Conservation (phyloP, 1,140 invertebrate species). For the Himalopsyche phryganea region DNA sequence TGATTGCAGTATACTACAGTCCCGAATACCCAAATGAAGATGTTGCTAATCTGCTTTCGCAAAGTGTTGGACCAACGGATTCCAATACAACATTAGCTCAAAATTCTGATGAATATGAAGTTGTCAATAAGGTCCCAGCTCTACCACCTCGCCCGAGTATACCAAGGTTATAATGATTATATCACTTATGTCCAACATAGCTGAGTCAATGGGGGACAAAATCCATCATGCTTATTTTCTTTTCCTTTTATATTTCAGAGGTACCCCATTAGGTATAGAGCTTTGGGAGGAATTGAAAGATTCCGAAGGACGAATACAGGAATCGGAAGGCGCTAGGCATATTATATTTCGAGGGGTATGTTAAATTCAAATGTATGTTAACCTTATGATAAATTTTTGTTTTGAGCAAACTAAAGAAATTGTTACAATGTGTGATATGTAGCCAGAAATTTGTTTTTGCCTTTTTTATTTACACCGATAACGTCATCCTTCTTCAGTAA, state of each 20-base stretch:
- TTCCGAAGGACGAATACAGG: slow-evolving; percentile 68
- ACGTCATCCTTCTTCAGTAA: too few relatives aligned
- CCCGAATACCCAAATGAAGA: slow-evolving; percentile 2
- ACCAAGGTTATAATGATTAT: slow-evolving; percentile 49
- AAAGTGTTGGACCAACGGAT: slow-evolving; percentile 44
- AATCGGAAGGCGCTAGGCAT: slow-evolving; percentile 67
- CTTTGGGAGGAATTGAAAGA: slow-evolving; percentile 80
- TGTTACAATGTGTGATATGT: too few relatives aligned
- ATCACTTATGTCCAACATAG: too few relatives aligned
- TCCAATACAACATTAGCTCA: slow-evolving; percentile 42
- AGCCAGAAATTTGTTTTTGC: too few relatives aligned
- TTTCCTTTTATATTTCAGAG: slow-evolving; percentile 43
- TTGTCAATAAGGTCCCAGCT: slow-evolving; percentile 58
- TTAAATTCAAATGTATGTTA: too few relatives aligned
- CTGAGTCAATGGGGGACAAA: too few relatives aligned
- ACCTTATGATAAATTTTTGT: too few relatives aligned
- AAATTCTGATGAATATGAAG: slow-evolving; percentile 64
- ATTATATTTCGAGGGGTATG: slow-evolving; percentile 88
- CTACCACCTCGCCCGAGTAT: slow-evolving; percentile 57
- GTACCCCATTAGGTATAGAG: slow-evolving; percentile 66
- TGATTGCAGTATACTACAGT: slow-evolving; percentile 9
- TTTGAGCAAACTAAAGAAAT: too few relatives aligned
- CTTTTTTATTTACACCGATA: too few relatives aligned
- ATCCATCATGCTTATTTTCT: too few relatives aligned
- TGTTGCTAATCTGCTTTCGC: slow-evolving; percentile 36